phyloP scores from a whole-genome alignment of 2,113 vertebrate species.

The Peucedramus taeniatus region DNA sequence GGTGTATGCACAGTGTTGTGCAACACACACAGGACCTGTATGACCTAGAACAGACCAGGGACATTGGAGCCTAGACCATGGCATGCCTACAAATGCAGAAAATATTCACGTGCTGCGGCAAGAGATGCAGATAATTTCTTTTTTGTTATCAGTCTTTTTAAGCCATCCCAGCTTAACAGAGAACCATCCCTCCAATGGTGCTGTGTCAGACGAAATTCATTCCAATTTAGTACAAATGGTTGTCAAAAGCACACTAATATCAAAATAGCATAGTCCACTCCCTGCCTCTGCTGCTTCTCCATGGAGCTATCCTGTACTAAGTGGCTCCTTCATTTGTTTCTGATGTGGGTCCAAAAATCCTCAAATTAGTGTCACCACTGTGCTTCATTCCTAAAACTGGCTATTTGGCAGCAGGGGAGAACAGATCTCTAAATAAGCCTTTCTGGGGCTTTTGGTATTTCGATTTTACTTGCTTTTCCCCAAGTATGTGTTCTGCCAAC shows the following conservation, averaged over 20 bases:
- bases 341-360: not conserved
- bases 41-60: not conserved
- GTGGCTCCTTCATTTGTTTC: not conserved
- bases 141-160: not conserved
- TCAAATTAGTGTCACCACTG: not conserved
- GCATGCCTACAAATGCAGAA: not conserved
- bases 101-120: not conserved
- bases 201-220: not conserved
- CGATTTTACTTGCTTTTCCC: not conserved
- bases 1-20: not conserved
- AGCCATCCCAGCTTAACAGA: not conserved
- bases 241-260: not conserved
- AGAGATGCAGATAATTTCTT: not conserved
- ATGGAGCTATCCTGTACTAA: not conserved
- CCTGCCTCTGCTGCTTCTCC: not conserved
- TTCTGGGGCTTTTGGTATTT: not conserved
- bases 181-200: not conserved
- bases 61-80: not conserved
- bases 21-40: not conserved
- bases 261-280: not conserved
- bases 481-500: fast-evolving
- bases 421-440: not conserved
- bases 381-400: not conserved
- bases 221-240: not conserved
- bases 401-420: not conserved